Conservation (phyloP, 1,140 invertebrate genomes). For the Drosophila nasuta region DNA sequence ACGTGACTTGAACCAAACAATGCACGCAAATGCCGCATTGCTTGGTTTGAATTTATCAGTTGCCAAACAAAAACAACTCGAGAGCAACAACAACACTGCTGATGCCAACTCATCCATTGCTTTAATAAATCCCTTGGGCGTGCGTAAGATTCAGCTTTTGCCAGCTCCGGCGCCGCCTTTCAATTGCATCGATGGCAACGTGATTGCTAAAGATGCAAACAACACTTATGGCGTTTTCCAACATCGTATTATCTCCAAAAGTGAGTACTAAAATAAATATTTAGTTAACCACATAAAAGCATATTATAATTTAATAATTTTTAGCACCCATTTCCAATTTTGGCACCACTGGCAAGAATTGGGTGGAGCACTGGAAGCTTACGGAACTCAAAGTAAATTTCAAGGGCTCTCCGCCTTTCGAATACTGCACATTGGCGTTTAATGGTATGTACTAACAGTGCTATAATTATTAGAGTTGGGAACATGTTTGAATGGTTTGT, state of each 20-base stretch:
- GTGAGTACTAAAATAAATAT: constrained; percentile 81
- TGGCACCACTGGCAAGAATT: constrained; percentile 89
- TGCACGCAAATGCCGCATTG: constrained; percentile 69
- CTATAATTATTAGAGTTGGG: not conserved
- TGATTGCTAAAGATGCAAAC: constrained; percentile 87
- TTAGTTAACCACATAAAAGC: too few relatives aligned
- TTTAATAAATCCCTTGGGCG: constrained; percentile 64
- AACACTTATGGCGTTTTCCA: constrained; percentile 91
- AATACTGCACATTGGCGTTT: constrained; percentile 87
- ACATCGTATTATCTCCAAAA: constrained; percentile 87
- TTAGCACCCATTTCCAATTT: constrained; percentile 89
- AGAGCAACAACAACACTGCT: constrained; percentile 18
- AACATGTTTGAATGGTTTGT: too few relatives aligned
- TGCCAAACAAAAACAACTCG: constrained; percentile 65
- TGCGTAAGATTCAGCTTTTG: constrained; percentile 34
- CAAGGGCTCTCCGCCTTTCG: constrained; percentile 89
- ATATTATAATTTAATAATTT: constrained; percentile 41
- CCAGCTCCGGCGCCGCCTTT: constrained; percentile 85
- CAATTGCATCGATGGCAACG: constrained; percentile 87
- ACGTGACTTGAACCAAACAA: constrained; percentile 66
- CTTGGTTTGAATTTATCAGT: constrained; percentile 67
- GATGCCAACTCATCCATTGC: constrained; percentile 50
- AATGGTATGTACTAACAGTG: constrained; percentile 50
- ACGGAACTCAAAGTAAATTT: constrained; percentile 90
- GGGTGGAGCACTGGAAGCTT: constrained; percentile 92